These are phyloP conservation scores for Omphaloscelis lunosa DNA, from an alignment of 2,888 invertebrate genomes.

Conservation along the genomic window DNA sequence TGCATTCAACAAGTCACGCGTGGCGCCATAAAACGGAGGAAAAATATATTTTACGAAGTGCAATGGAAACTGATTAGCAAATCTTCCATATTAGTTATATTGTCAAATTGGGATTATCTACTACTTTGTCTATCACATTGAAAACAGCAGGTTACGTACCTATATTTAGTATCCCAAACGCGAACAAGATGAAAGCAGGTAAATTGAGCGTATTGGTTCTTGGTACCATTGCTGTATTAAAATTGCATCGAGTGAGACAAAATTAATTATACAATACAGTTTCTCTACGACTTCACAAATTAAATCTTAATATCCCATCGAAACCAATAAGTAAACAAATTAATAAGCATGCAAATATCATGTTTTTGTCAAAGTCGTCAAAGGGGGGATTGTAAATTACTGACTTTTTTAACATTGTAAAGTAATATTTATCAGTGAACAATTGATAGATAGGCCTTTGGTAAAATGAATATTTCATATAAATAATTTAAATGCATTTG, in stretches of 20 bases:
- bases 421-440: constrained; percentile 11
- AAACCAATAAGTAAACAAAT: constrained; percentile 11
- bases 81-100: constrained; percentile 12
- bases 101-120: background rate
- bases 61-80: constrained; percentile 38
- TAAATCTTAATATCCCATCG: constrained; percentile 8
- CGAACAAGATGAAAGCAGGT: background rate
- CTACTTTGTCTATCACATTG: background rate
- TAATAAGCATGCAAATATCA: background rate
- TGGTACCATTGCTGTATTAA: background rate
- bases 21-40: constrained; percentile 62
- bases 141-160: background rate
- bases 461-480: constrained; percentile 22
- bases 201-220: background rate
- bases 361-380: background rate
- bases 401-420: constrained; percentile 4
- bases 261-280: constrained; percentile 15
- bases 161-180: background rate
- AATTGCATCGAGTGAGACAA: constrained; percentile 9
- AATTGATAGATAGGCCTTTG: background rate
- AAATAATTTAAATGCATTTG: constrained; percentile 21
- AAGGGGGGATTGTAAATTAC: constrained; percentile 6
- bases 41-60: constrained; percentile 56
- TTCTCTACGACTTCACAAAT: constrained; percentile 18
- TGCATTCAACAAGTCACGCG: constrained; percentile 72